Conservation (phyloP, 2,113 vertebrate genomes). For the Thryonomys swinderianus region DNA sequence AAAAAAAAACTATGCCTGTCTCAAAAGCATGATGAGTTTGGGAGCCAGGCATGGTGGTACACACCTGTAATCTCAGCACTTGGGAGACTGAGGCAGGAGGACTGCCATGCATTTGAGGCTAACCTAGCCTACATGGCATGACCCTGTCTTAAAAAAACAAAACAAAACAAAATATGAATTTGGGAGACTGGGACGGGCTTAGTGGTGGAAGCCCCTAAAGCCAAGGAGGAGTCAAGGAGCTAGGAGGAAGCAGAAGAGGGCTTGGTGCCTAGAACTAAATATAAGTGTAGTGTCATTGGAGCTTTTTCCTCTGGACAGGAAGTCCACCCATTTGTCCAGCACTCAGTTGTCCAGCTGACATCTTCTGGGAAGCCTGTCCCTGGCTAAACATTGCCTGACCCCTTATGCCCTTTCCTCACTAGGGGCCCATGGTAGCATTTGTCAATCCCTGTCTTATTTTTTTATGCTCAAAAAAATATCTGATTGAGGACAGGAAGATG, state of each 20-base stretch:
- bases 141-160: background rate
- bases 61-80: too few species aligned
- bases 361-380: background rate
- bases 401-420: too few species aligned
- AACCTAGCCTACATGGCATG: background rate
- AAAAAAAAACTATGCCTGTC: background rate
- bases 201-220: background rate
- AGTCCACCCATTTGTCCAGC: background rate
- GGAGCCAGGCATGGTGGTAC: background rate
- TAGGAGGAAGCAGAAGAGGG: too few species aligned
- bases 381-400: background rate
- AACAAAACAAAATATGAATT: background rate
- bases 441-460: background rate
- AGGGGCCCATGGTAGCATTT: background rate
- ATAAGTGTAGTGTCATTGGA: too few species aligned
- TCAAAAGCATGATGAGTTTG: too few species aligned
- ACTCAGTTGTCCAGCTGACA: accelerated
- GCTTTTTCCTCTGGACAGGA: background rate
- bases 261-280: background rate
- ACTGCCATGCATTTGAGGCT: background rate
- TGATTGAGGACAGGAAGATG: background rate
- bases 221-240: background rate
- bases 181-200: background rate
- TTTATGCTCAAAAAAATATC: background rate
- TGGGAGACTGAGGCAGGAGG: too few species aligned